A percentile compares a stretch with the other conserved stretches of the same genome.
Conservation (phyloP, 2,888 invertebrate genomes). For the Trichacis sp. region DNA sequence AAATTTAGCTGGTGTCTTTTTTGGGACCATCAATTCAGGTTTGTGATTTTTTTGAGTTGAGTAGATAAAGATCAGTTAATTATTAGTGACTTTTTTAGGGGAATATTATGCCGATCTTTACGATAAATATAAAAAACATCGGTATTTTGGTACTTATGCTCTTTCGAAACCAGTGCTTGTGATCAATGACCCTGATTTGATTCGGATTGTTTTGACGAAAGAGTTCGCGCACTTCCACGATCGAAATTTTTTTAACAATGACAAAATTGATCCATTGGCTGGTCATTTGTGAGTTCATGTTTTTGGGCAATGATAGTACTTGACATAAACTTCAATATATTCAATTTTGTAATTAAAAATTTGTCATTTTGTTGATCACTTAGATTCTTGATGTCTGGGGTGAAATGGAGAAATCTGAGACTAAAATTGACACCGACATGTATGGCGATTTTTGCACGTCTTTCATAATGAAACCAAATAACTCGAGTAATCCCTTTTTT, state of each 20-base stretch:
- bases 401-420: slow-evolving; percentile 54
- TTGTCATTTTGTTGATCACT: no score
- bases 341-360: no score
- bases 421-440: slow-evolving; percentile 55
- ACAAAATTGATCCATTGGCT: slow-evolving; percentile 47
- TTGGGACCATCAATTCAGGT: slow-evolving; percentile 25
- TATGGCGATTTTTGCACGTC: no score
- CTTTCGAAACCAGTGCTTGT: slow-evolving; percentile 48
- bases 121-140: slow-evolving; percentile 30
- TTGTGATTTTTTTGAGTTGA: no score
- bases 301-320: no score
- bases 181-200: slow-evolving; percentile 52
- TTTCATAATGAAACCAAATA: no score
- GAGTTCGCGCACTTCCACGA: no score
- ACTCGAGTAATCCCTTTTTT: no score
- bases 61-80: no score
- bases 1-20: slow-evolving; percentile 41
- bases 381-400: slow-evolving; percentile 45
- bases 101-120: slow-evolving; percentile 48
- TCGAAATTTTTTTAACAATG: no score
- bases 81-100: no score
- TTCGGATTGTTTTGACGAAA: slow-evolving; percentile 48
- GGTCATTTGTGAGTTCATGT: slow-evolving; percentile 40
- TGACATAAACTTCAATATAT: no score
- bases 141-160: slow-evolving; percentile 51